Conservation (phyloP, 2,888 invertebrate species). For the Lasioglossum oenotherae region DNA sequence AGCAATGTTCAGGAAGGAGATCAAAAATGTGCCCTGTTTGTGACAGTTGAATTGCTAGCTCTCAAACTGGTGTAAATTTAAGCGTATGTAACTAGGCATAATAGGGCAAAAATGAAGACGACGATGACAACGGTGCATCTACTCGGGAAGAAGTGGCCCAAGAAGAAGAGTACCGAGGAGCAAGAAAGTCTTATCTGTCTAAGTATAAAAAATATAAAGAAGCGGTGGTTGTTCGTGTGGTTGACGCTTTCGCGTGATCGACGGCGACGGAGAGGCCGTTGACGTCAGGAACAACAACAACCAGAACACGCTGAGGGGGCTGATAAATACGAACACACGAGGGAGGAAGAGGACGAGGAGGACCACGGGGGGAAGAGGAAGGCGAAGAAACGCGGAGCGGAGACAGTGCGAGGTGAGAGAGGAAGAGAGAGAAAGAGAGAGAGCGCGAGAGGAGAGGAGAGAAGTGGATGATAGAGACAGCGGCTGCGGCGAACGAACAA, state of each 20-base stretch:
- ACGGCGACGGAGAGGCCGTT: conserved; percentile 28
- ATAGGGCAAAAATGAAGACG: neutral
- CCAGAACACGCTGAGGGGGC: conserved; percentile 7
- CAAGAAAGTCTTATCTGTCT: neutral
- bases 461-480: conserved; percentile 48
- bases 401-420: conserved; percentile 44
- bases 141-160: neutral
- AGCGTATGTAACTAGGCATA: neutral
- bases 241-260: conserved; percentile 52
- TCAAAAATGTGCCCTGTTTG: too few relatives aligned
- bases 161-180: neutral
- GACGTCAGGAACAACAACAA: conserved; percentile 40
- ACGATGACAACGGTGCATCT: too few relatives aligned
- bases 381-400: conserved; percentile 45
- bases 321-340: conserved; percentile 36
- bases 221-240: conserved; percentile 22
- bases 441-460: conserved; percentile 19
- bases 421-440: conserved; percentile 23
- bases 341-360: neutral
- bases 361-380: conserved; percentile 1
- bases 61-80: neutral
- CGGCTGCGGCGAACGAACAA: conserved; percentile 43
- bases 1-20: too few relatives aligned
- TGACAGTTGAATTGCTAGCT: neutral
- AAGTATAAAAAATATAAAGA: neutral